These are phyloP conservation scores for Dione juno DNA, from an alignment of 2,888 invertebrate genomes.

Conservation along the genomic window DNA sequence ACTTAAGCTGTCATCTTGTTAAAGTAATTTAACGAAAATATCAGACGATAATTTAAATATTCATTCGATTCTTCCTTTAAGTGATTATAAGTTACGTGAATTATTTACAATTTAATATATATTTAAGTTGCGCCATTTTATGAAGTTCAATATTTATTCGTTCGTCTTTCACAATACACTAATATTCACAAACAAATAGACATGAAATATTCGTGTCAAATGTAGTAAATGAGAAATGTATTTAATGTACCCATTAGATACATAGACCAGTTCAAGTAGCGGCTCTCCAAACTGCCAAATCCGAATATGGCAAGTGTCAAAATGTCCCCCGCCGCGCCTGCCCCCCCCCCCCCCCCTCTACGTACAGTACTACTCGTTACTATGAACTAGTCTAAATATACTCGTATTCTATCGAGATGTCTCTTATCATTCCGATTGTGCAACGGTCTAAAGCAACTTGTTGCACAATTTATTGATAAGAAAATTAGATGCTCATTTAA, in stretches of 20 bases:
- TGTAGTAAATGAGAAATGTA: conserved; percentile 40
- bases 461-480: conserved; percentile 10
- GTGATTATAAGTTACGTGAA: background rate
- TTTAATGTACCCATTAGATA: conserved; percentile 41
- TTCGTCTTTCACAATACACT: background rate
- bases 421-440: conserved; percentile 26
- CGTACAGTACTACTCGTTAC: too few species aligned
- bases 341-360: conserved; percentile 2
- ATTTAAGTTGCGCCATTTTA: too few species aligned
- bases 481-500: background rate
- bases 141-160: background rate
- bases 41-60: background rate
- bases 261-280: conserved; percentile 44
- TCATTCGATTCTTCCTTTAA: background rate
- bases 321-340: conserved; percentile 48
- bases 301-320: conserved; percentile 64
- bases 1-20: background rate
- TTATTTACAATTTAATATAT: background rate
- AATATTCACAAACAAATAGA: conserved; percentile 1
- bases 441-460: conserved; percentile 19
- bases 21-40: background rate
- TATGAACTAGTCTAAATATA: conserved; percentile 16
- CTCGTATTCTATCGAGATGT: conserved; percentile 3
- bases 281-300: conserved; percentile 37
- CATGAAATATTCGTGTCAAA: conserved; percentile 28